phyloP scores from a whole-genome alignment of 2,797 vertebrate genomes.

The Enteromius paludinosus region DNA sequence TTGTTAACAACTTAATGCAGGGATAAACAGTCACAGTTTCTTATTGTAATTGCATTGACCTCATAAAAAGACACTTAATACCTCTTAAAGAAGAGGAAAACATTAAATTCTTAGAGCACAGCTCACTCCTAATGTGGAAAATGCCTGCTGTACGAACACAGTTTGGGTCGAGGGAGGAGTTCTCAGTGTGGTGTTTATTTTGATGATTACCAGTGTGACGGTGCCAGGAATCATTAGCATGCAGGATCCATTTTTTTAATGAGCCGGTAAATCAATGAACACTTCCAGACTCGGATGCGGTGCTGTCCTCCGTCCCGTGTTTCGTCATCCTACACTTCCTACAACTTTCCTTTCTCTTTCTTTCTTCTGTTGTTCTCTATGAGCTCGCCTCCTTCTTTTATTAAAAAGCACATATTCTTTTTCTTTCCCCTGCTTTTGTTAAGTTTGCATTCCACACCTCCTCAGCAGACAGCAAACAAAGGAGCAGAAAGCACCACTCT shows the following conservation, averaged over 20 bases:
- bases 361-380: background rate
- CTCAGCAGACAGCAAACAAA: constrained; percentile 80
- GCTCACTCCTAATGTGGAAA: constrained; percentile 35
- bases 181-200: constrained; percentile 75
- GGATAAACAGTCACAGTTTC: constrained; percentile 9
- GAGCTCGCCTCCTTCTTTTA: constrained; percentile 46
- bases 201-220: constrained; percentile 68
- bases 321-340: constrained; percentile 22
- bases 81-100: constrained; percentile 22
- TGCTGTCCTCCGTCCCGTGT: constrained; percentile 7
- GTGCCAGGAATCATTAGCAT: constrained; percentile 71
- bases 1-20: background rate
- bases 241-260: constrained; percentile 66
- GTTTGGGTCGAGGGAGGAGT: constrained; percentile 51
- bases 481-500: constrained; percentile 74
- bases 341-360: constrained; percentile 6
- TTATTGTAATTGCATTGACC: constrained; percentile 36
- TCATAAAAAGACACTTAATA: constrained; percentile 33
- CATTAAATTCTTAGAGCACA: constrained; percentile 4
- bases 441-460: constrained; percentile 84
- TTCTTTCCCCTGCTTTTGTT: constrained; percentile 67
- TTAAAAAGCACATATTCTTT: constrained; percentile 55
- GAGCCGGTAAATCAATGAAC: constrained; percentile 69
- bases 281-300: constrained; percentile 15
- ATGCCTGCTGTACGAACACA: background rate